These are phyloP conservation scores for Tetranychus urticae DNA, from an alignment of 1,140 invertebrate species.

Conservation along the genomic window DNA sequence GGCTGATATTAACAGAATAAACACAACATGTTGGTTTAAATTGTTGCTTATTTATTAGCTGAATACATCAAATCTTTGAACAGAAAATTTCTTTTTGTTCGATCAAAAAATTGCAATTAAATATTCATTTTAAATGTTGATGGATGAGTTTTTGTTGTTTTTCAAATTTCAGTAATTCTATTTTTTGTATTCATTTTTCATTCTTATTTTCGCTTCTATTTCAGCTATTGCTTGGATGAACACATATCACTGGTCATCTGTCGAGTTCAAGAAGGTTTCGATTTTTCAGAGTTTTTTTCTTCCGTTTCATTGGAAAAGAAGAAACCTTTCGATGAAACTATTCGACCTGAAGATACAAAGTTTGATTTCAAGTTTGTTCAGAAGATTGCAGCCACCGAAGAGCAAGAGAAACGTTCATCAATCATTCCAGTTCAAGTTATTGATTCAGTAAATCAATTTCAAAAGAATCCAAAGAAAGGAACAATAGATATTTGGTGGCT, in stretches of 20 bases:
- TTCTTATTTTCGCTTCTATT: neutral
- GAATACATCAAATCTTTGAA: no score
- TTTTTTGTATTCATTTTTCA: neutral
- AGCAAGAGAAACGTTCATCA: neutral
- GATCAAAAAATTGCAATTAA: no score
- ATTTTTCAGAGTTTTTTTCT: slow-evolving; percentile 10
- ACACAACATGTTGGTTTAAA: no score
- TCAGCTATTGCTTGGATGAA: slow-evolving; percentile 30
- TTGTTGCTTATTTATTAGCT: no score
- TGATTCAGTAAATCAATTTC: slow-evolving; percentile 11
- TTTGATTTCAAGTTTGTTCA: neutral
- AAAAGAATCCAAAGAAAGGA: slow-evolving; percentile 21
- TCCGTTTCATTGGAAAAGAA: neutral
- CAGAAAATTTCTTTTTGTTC: no score
- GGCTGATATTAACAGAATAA: no score
- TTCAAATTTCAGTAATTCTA: neutral
- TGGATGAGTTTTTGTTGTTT: no score
- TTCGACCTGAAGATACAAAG: neutral
- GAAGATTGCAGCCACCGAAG: neutral
- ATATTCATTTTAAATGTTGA: no score
- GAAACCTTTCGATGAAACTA: neutral
- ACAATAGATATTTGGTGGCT: slow-evolving; percentile 40
- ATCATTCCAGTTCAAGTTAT: neutral
- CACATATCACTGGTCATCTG: slow-evolving; percentile 29
- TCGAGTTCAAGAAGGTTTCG: slow-evolving; percentile 24